A percentile compares a stretch with the other conserved stretches of the same genome.
phyloP scores from a whole-genome alignment of 2,888 invertebrate species.

The Drosophila macrospina region DNA sequence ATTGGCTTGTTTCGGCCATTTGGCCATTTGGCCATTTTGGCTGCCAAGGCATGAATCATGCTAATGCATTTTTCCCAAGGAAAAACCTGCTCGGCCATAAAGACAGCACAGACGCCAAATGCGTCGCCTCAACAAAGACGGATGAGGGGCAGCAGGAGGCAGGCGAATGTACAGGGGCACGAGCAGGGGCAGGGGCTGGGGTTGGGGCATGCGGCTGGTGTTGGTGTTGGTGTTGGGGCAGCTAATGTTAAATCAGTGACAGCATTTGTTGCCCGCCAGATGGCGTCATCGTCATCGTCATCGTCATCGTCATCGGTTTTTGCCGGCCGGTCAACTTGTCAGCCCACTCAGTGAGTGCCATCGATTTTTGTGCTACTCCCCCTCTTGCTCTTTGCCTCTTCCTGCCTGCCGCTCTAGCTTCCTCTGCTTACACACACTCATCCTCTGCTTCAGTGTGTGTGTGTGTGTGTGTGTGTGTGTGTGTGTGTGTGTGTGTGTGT shows the following conservation, averaged over 20 bases:
- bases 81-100: constrained; percentile 64
- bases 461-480: constrained; percentile 17
- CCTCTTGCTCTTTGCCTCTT: constrained; percentile 12
- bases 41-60: constrained; percentile 61
- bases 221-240: too few relatives aligned
- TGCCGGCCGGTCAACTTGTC: constrained; percentile 35
- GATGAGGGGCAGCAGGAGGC: not conserved
- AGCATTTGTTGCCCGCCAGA: constrained; percentile 61
- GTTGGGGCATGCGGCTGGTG: too few relatives aligned
- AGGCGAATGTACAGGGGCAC: not conserved
- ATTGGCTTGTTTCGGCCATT: constrained; percentile 15
- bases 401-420: not conserved
- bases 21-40: constrained; percentile 15
- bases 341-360: constrained; percentile 44
- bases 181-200: too few relatives aligned
- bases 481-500: constrained; percentile 34
- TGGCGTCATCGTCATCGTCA: constrained; percentile 63
- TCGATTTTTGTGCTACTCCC: constrained; percentile 45
- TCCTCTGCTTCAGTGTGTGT: constrained; percentile 22
- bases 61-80: constrained; percentile 72
- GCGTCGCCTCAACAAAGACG: constrained; percentile 45
- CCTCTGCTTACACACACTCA: not conserved
- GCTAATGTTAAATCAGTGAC: constrained; percentile 58
- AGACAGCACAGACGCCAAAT: constrained; percentile 59
- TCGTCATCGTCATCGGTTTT: constrained; percentile 35